Percentiles rank a stretch among this genome's conserved stretches.
Evolutionary conservation across 2,797 vertebrate genomes (phyloP).

Genomic region (Synanceia verrucosa): DNA sequence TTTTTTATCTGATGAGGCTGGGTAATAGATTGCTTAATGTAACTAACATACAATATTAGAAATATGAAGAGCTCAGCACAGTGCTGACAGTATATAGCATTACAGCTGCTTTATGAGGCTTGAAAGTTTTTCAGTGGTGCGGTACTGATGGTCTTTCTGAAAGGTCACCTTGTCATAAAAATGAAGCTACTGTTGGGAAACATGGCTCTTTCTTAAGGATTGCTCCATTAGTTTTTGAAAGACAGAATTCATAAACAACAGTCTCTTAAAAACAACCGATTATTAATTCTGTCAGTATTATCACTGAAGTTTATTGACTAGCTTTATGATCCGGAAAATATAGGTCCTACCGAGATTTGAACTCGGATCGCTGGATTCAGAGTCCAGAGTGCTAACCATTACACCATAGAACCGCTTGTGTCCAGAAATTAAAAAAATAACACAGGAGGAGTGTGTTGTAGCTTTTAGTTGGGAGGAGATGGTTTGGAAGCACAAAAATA

Average conservation of each 20-base stretch:
- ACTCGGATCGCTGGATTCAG: conserved; percentile 69
- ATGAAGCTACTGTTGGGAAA: no score
- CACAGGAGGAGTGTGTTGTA: no score
- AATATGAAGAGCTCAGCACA: background rate
- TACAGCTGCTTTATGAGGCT: no score
- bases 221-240: background rate
- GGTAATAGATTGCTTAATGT: background rate
- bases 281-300: background rate
- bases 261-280: background rate
- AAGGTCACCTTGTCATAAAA: no score
- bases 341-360: conserved; percentile 73
- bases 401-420: conserved; percentile 55
- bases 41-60: background rate
- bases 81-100: background rate
- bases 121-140: no score
- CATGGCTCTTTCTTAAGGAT: no score
- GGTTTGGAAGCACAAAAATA: background rate
- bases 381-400: conserved; percentile 70
- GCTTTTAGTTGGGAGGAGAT: background rate
- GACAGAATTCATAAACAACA: background rate
- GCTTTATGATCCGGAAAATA: no score
- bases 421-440: no score
- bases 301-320: no score
- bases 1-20: background rate
- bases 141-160: no score